Base-by-base conservation (phyloP, 2,797 vertebrate species). In the Sphaeramia orbicularis region DNA sequence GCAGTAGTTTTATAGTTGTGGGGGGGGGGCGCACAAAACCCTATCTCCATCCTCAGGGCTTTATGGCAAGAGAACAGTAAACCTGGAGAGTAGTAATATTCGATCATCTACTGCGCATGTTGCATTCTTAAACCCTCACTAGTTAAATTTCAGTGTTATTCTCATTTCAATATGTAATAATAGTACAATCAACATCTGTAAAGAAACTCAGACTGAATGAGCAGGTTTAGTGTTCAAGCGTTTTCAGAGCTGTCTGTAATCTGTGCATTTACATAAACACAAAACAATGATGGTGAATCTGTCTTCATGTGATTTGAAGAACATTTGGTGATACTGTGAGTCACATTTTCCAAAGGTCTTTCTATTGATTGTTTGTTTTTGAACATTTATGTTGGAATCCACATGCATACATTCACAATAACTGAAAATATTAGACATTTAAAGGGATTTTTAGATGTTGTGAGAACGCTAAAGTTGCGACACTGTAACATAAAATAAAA, bases 51-150 rank as follows among this genome's bases (percentile, higher is more conserved):
- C 62, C 75, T 72, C 30, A 2, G 67, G 68, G 54, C 55, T 74
- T 80, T 65, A 81, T 75, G 55, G 63, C 73, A 62, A 11, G 14
- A 9, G 30, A 84, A 83, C 54, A 66, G 51, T 83, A 71, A 76
- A 84, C 63, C 72, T 56, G 63, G 16, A 49, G 52, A 74, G 76
- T 47, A 75, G 41, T 79, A 68, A 72, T 73, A 65, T 77, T 82
- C 37, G 27, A 50, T 40, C 8, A 9, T 30, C 36, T 32, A 0
- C n/a, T 47, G 7, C 53, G 52, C 58, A 37, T 3, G 11, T 4
- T 18, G 40, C 32, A 55, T 65, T 47, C 11, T 60, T 43, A 44
- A 83, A 62, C 44, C 10, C 3, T 44, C 0, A 15, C 15, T 30
- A 24, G 1, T 41, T 38, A 11, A 49, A 44, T 9, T 69, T 8